Percentiles rank a stretch among this genome's conserved stretches.
These are phyloP conservation scores for Temnothorax longispinosus DNA, from an alignment of 1,140 invertebrate genomes.

Conservation along the genomic window DNA sequence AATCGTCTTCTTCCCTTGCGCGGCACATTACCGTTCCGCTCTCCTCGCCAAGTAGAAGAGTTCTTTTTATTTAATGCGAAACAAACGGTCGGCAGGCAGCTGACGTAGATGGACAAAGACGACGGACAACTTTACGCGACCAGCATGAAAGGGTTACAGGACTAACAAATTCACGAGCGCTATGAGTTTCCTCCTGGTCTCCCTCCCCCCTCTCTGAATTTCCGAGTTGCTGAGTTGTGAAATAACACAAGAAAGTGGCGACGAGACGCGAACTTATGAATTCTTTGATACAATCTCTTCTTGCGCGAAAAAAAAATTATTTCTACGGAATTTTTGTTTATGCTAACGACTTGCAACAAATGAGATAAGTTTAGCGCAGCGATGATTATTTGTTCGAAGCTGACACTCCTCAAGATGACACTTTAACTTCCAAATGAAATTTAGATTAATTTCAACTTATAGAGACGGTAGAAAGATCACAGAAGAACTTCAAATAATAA, in stretches of 20 bases:
- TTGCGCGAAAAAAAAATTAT: not conserved
- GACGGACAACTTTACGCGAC: constrained; percentile 66
- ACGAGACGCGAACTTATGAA: not conserved
- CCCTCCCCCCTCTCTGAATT: constrained; percentile 1
- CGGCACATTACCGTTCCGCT: constrained; percentile 67
- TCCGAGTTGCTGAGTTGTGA: constrained; percentile 49
- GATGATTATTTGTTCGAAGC: not conserved
- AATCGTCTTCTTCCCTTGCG: constrained; percentile 71
- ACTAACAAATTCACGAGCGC: constrained; percentile 32
- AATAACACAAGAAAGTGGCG: constrained; percentile 1
- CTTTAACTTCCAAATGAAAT: not conserved
- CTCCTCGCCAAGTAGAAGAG: constrained; percentile 63
- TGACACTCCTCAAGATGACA: not conserved
- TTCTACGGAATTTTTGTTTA: not conserved
- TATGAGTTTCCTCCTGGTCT: constrained; percentile 4
- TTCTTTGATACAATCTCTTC: not conserved
- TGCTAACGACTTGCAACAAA: not conserved
- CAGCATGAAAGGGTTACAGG: constrained; percentile 68
- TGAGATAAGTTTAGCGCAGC: not conserved
- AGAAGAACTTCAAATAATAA: not conserved
- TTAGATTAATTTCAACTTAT: not conserved
- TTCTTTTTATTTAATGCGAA: constrained; percentile 71
- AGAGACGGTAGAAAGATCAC: not conserved
- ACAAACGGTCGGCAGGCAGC: constrained; percentile 75
- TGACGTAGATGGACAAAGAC: constrained; percentile 75